A percentile compares a stretch with the other conserved stretches of the same genome.
Conservation (phyloP, 2,888 invertebrate species). For the Xanthorhoe spadicearia region DNA sequence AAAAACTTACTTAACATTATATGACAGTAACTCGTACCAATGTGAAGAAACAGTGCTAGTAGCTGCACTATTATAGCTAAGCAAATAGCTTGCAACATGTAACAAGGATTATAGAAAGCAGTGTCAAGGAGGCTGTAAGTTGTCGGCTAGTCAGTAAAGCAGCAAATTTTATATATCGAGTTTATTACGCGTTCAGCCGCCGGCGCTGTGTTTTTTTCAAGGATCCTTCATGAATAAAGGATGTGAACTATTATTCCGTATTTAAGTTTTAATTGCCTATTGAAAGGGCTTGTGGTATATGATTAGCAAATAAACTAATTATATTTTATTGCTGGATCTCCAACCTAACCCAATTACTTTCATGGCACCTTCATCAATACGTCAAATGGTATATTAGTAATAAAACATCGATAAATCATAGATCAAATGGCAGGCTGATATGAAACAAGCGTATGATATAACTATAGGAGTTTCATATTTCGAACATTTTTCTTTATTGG, state of each 20-base stretch:
- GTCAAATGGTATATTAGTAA: neutral
- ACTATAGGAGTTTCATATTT: too few relatives aligned
- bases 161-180: neutral
- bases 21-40: too few relatives aligned
- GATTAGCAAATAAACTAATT: constrained; percentile 1
- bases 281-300: constrained; percentile 4
- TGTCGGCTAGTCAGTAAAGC: neutral
- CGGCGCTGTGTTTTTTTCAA: constrained; percentile 13
- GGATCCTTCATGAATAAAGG: constrained; percentile 19
- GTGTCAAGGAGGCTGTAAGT: neutral
- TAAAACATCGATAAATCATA: neutral
- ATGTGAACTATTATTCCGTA: constrained; percentile 25
- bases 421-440: too few relatives aligned
- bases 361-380: neutral
- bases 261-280: constrained; percentile 21
- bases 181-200: constrained; percentile 2
- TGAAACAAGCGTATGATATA: too few relatives aligned
- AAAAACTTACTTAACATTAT: too few relatives aligned
- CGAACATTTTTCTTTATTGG: neutral
- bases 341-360: neutral
- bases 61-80: too few relatives aligned
- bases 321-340: neutral
- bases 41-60: too few relatives aligned
- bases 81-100: too few relatives aligned
- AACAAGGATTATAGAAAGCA: neutral